Conservation (phyloP, 2,888 invertebrate species). For the Pseudococcus viburni region DNA sequence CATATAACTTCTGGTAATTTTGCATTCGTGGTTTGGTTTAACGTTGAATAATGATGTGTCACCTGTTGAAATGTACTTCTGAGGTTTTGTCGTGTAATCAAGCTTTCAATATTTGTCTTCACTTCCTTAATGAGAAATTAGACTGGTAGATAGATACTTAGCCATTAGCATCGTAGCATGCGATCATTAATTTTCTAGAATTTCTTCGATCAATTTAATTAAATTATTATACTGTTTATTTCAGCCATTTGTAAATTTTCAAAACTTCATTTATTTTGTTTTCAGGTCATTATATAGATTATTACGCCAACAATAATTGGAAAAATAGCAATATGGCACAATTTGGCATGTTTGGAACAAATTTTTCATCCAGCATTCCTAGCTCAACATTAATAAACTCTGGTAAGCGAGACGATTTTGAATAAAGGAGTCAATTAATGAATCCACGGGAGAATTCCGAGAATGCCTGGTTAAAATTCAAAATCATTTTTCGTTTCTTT, state of each 20-base stretch:
- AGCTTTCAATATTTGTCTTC: not conserved
- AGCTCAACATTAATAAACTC: conserved; percentile 20
- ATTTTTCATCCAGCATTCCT: conserved; percentile 50
- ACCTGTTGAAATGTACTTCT: not conserved
- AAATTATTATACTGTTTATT: not conserved
- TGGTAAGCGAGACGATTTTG: not conserved
- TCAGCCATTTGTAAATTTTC: not conserved
- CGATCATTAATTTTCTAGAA: not conserved
- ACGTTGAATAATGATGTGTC: not conserved
- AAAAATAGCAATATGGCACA: conserved; percentile 59
- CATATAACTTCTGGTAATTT: conserved; percentile 59
- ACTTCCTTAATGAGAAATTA: not conserved
- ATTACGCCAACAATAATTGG: conserved; percentile 61
- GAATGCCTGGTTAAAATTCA: not conserved
- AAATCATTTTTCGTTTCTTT: not conserved
- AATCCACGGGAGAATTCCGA: not conserved
- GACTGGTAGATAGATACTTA: not conserved
- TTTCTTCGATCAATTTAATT: not conserved
- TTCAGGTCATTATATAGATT: conserved; percentile 64
- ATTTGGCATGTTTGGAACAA: conserved; percentile 61
- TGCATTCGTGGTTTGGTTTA: not conserved
- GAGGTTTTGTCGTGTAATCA: not conserved
- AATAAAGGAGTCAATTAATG: not conserved
- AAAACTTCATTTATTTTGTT: not conserved
- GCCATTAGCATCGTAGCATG: no score